These are phyloP conservation scores for Cheilosia scutellata DNA, from an alignment of 2,888 invertebrate species.

Conservation along the genomic window DNA sequence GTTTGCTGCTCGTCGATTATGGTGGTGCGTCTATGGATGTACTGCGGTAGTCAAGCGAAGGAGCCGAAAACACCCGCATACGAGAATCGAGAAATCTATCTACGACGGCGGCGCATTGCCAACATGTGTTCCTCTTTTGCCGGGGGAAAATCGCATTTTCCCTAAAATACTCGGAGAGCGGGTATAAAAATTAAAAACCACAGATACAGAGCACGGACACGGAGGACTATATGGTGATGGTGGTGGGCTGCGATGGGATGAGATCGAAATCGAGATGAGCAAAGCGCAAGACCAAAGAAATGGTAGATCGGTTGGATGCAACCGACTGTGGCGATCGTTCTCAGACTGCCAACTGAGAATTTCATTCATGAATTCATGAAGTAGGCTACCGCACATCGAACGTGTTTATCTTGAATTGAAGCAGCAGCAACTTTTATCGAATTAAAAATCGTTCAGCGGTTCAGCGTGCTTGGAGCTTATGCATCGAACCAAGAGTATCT, in stretches of 20 bases:
- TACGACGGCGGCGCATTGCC: conserved; percentile 69
- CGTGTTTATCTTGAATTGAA: conserved; percentile 22
- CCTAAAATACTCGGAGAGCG: conserved; percentile 45
- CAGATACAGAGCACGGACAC: neutral
- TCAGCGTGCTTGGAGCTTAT: neutral
- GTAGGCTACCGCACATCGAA: conserved; percentile 34
- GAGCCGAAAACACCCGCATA: conserved; percentile 72
- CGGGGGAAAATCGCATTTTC: conserved; percentile 60
- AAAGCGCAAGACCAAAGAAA: conserved; percentile 41
- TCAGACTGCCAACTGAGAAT: conserved; percentile 70
- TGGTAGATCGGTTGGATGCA: conserved; percentile 49
- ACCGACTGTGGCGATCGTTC: conserved; percentile 58
- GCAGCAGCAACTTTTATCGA: conserved; percentile 23
- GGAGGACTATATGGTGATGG: conserved; percentile 37
- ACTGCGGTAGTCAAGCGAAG: conserved; percentile 46
- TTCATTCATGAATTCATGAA: conserved; percentile 67
- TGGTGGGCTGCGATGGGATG: neutral
- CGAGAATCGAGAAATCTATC: conserved; percentile 62
- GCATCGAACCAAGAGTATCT: neutral
- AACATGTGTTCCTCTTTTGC: conserved; percentile 66
- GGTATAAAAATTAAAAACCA: conserved; percentile 10
- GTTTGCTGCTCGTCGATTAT: conserved; percentile 55
- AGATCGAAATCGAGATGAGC: conserved; percentile 37
- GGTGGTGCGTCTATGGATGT: conserved; percentile 56
- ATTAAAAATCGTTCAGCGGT: neutral